These are phyloP conservation scores for Caenorhabditis sp. DNA, from an alignment of 2,888 invertebrate genomes.

Conservation along the genomic window DNA sequence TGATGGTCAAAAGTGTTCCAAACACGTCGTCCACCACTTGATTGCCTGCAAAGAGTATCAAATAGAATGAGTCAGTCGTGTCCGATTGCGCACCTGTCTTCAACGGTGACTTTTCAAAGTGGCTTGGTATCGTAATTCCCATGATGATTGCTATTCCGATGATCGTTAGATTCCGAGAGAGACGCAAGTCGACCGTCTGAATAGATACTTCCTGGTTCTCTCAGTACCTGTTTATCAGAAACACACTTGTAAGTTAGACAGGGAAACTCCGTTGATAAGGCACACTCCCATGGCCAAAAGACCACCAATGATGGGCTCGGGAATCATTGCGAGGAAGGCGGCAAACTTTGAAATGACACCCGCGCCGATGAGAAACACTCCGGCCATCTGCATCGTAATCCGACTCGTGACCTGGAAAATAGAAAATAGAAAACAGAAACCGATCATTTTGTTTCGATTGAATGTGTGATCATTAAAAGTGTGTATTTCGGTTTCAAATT, in stretches of 20 bases:
- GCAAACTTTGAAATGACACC: slow-evolving; percentile 69
- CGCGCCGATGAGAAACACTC: slow-evolving; percentile 57
- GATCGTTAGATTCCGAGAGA: slow-evolving; percentile 70
- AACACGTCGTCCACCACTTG: slow-evolving; percentile 67
- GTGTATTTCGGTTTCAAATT: not conserved
- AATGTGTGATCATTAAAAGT: no score
- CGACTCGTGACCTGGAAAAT: slow-evolving; percentile 68
- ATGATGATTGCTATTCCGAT: slow-evolving; percentile 71
- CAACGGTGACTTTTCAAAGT: slow-evolving; percentile 62
- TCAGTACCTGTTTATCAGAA: slow-evolving; percentile 26
- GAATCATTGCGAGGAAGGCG: slow-evolving; percentile 74
- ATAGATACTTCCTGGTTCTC: slow-evolving; percentile 11
- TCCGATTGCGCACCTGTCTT: slow-evolving; percentile 44
- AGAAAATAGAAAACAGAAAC: no score
- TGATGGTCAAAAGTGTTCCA: slow-evolving; percentile 71
- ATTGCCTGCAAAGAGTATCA: slow-evolving; percentile 20
- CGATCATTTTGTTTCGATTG: no score
- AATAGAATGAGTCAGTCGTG: no score
- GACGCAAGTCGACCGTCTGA: slow-evolving; percentile 57
- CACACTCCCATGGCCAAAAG: slow-evolving; percentile 72
- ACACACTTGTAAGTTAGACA: slow-evolving; percentile 67
- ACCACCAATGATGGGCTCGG: slow-evolving; percentile 74
- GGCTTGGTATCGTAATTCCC: slow-evolving; percentile 67
- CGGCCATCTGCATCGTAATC: slow-evolving; percentile 73
- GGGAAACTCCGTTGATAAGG: slow-evolving; percentile 71